Base-by-base conservation (phyloP, 2,113 vertebrate genomes). In the Oncorhynchus mykiss region DNA sequence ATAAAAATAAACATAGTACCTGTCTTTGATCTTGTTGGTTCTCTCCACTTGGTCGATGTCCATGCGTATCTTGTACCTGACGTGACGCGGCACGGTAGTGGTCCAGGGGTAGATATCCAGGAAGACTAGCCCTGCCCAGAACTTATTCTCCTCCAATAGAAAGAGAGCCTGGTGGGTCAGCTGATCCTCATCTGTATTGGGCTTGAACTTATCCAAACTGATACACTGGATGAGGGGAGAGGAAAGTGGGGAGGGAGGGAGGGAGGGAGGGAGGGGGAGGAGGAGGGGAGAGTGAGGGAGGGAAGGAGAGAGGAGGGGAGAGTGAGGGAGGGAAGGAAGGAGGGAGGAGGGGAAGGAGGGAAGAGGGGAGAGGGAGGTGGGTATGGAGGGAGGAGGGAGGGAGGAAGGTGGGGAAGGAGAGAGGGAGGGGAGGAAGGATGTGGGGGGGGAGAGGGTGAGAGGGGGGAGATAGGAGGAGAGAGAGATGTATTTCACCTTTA, bases 11-110 rank as follows among this genome's bases (percentile, higher is more conserved):
- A 39, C 34, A 39, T 39, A 9, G 74, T 93, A 95, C 98, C 98
- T 96, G 93, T 99, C 97, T 90, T 96, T 97, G 87, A 99, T 96
- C 91, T 99, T 99, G 82, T 98, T 98, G 84, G 97, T 99, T 73
- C 97, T 95, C 88, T 99, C 96, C 84, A 99, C 96, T 7, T 94
- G 93, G 1, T 99, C 97, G 27, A 99, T 98, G 86, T 99, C 97
- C 97, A 99, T 99, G 73, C 96, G 95, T 83, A 99, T 99, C 92
- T 99, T 99, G 85, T 97, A 99, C 75, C 91, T 95, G 85, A 98
- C 91, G 0, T 97, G 96, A 0, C 85, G 78, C 2, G 96, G 96
- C 0, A 97, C 84, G 14, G 81, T 86, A 7, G 73, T 92, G 74
- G 93, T 91, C 95, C 92, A 94, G 29, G 95, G 92, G 20, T 93